Conservation (phyloP, 1,140 invertebrate species). For the Caenorhabditis latens region DNA sequence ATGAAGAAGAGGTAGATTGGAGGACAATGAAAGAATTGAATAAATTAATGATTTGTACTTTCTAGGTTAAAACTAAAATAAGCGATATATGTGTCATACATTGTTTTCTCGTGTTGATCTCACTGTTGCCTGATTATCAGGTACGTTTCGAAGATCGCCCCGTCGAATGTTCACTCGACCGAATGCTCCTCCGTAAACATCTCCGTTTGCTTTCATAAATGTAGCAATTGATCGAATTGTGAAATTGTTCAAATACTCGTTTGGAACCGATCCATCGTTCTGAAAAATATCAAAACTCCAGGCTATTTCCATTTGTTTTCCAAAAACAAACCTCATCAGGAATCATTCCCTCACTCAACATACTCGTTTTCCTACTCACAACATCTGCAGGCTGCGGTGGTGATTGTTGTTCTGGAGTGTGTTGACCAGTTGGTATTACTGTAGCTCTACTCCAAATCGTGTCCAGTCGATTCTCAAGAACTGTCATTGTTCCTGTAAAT, state of each 20-base stretch:
- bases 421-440: constrained; percentile 6
- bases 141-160: constrained; percentile 21
- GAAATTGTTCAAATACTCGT: constrained; percentile 57
- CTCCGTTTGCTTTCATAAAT: constrained; percentile 49
- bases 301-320: background rate
- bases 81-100: background rate
- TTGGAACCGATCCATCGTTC: constrained; percentile 39
- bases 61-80: background rate
- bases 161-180: constrained; percentile 56
- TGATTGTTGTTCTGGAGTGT: background rate
- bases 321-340: constrained; percentile 23
- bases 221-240: constrained; percentile 58
- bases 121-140: constrained; percentile 43
- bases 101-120: constrained; percentile 34
- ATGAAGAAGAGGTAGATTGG: background rate
- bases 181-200: constrained; percentile 60
- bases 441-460: constrained; percentile 21
- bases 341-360: constrained; percentile 34
- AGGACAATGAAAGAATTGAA: background rate
- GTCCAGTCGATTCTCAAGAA: constrained; percentile 51
- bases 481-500: constrained; percentile 46
- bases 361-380: background rate
- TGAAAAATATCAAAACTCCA: background rate
- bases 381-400: background rate
- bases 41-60: constrained; percentile 28